Evolutionary conservation across 2,797 vertebrate species (phyloP).

Genomic region (Vipera latastei): DNA sequence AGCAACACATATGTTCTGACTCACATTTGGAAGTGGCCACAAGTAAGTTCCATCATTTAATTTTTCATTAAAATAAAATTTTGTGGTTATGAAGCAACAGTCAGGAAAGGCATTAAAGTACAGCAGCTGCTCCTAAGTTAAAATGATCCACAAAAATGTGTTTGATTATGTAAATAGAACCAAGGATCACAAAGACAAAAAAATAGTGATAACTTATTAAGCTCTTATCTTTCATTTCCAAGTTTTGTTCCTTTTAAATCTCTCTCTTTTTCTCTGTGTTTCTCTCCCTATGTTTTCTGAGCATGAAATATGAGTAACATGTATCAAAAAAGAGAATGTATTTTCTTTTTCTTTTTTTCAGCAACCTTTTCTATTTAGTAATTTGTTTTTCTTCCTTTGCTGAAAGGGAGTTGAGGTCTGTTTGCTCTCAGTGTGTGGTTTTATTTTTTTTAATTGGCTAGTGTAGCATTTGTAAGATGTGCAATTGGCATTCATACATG

Average conservation of each 20-base stretch:
- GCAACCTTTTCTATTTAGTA: not conserved
- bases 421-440: not conserved
- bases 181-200: not conserved
- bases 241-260: not conserved
- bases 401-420: constrained; percentile 1
- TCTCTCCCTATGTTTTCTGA: not conserved
- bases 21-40: not conserved
- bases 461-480: not conserved
- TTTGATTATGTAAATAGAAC: not conserved
- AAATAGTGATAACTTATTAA: not conserved
- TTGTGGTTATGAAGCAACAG: not conserved
- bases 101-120: not conserved
- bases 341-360: not conserved
- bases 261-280: not conserved
- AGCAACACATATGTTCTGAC: not conserved
- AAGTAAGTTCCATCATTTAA: not conserved
- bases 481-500: not conserved
- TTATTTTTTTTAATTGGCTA: not conserved
- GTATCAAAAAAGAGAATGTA: not conserved
- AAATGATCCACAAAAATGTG: not conserved
- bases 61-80: not conserved
- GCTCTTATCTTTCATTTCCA: accelerated
- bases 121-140: not conserved
- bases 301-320: constrained; percentile 1
- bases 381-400: constrained; percentile 7